Evolutionary conservation across 1,140 invertebrate genomes (phyloP), one percentile per base, ranked within the genome.

Genomic region (Trichomalopsis sarcophagae): DNA sequence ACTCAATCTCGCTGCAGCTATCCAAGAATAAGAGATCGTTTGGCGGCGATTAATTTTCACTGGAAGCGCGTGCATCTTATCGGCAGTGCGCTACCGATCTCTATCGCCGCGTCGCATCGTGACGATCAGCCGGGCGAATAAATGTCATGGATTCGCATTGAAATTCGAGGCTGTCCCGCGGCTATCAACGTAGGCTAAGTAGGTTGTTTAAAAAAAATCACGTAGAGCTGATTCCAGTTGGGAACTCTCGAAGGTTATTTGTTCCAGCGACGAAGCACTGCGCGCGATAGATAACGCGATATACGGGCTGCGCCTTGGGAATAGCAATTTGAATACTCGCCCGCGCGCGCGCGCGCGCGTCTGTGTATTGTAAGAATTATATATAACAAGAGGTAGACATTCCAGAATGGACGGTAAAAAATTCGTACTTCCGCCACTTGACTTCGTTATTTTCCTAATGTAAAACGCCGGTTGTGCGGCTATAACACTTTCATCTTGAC

Each of bases 261-360:
- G n/a, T 17, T 7, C 6, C 55, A 6, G n/a, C 13, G 50, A 14
- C 0, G 27, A 27, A 27, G 27, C 4, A 21, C 50, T 44, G 40
- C 9, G 6, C 10, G 10, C 10, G 10, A 55, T 14, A 21, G 17
- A 21, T 62, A 62, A 62, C 55, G 17, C 17, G 1, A 62, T 50
- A 50, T 62, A n/a, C 55, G 55, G 55, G 55, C 17, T n/a, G 17
- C 55, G 55, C 17, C 5, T 62, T n/a, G 7, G 55, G 55, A 62
- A 62, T 62, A 62, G 55, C 55, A 62, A 62, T 62, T 62, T 62
- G n/a, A n/a, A n/a, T n/a, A n/a, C n/a, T n/a, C n/a, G n/a, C n/a
- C n/a, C n/a, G n/a, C n/a, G n/a, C n/a, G n/a, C n/a, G n/a, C n/a
- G n/a, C 4, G 0, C 17, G 17, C 55, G 17, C 55, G 5, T 0